These are phyloP conservation scores for Vulpes ferrilata DNA, from an alignment of 2,113 vertebrate genomes.

Conservation along the genomic window DNA sequence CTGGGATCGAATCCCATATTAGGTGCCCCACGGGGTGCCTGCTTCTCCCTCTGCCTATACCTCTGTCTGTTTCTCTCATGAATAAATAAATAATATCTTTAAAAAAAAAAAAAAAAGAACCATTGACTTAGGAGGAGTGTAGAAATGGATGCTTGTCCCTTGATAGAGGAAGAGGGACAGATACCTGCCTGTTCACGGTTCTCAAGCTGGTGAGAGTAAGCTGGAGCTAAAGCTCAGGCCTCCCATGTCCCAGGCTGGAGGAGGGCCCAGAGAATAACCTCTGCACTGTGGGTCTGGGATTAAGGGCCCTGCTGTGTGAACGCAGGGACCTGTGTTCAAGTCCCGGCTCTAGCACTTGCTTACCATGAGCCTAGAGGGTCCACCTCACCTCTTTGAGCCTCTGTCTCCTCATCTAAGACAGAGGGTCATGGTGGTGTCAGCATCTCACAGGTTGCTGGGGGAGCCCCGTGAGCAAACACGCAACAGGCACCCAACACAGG, in stretches of 20 bases:
- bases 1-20: too few relatives aligned
- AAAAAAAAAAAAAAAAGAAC: not conserved
- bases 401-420: not conserved
- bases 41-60: too few relatives aligned
- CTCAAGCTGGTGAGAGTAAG: not conserved
- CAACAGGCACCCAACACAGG: fast-evolving
- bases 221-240: not conserved
- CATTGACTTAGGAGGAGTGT: not conserved
- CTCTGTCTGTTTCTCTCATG: too few relatives aligned
- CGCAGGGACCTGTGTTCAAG: not conserved
- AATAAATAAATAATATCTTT: too few relatives aligned
- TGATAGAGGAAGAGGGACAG: not conserved
- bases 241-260: not conserved
- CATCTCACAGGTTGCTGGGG: not conserved
- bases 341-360: not conserved
- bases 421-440: not conserved
- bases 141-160: not conserved
- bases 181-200: not conserved
- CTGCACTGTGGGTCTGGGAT: too few relatives aligned
- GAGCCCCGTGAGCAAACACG: not conserved
- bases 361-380: not conserved
- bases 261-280: not conserved
- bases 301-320: not conserved
- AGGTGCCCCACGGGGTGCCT: too few relatives aligned
- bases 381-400: not conserved